A percentile compares a stretch with the other conserved stretches of the same genome.
Evolutionary conservation across 2,888 invertebrate genomes (phyloP).

Genomic region (Amiota communis): DNA sequence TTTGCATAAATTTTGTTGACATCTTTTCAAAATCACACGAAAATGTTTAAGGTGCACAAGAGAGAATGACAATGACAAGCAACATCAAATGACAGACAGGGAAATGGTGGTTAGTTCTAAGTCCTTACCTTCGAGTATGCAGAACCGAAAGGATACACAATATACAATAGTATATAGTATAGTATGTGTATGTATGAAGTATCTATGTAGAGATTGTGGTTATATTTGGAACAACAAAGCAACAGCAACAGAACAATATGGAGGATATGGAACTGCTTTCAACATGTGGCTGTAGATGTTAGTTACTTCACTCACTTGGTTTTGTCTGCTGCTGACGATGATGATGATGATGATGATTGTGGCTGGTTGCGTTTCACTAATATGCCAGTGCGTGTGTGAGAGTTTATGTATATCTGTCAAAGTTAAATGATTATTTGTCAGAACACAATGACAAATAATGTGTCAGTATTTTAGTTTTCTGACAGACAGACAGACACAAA

Average conservation of each 20-base stretch:
- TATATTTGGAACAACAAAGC: constrained; percentile 4
- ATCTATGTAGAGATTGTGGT: constrained; percentile 1
- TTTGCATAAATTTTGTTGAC: constrained; percentile 70
- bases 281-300: not conserved
- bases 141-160: not conserved
- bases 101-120: constrained; percentile 16
- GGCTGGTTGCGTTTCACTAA: not conserved
- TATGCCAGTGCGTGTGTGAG: not conserved
- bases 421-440: constrained; percentile 54
- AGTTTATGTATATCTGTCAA: constrained; percentile 29
- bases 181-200: not conserved
- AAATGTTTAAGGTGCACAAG: constrained; percentile 47
- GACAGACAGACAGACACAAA: not conserved
- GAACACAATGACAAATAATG: constrained; percentile 50
- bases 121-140: not conserved
- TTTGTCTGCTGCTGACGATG: not conserved
- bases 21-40: constrained; percentile 70
- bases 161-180: not conserved
- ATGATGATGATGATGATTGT: not conserved
- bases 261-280: not conserved
- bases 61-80: too few species aligned
- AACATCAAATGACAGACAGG: constrained; percentile 24
- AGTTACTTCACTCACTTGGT: constrained; percentile 4
- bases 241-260: not conserved
- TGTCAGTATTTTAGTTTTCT: constrained; percentile 44